Evolutionary conservation across 2,113 vertebrate species (phyloP).

Genomic region (Falcunculus frontatus): DNA sequence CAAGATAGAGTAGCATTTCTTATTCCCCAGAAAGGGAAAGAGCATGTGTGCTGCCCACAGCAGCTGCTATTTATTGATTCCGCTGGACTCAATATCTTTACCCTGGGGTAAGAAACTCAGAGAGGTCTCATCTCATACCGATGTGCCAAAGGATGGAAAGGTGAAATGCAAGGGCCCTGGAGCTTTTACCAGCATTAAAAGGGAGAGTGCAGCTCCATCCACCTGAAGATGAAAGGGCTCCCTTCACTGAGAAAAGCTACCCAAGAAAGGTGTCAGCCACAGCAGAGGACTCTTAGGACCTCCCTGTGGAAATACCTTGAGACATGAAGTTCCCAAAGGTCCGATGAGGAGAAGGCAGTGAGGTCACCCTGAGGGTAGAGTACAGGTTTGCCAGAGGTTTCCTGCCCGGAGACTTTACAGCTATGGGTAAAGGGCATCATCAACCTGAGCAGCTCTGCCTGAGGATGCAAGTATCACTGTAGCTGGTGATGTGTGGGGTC

Average conservation of each 20-base stretch:
- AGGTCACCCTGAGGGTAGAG: background rate
- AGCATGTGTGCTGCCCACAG: background rate
- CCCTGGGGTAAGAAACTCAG: background rate
- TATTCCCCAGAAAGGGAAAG: background rate
- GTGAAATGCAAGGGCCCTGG: background rate
- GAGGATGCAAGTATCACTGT: background rate
- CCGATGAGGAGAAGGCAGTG: fast-evolving
- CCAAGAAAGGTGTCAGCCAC: background rate
- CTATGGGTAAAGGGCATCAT: background rate
- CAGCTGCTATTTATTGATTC: background rate
- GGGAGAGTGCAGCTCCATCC: background rate
- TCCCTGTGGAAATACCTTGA: background rate
- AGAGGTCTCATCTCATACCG: background rate
- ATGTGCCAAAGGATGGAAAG: background rate
- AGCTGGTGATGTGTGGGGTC: background rate
- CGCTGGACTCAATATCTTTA: background rate
- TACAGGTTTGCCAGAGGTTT: background rate
- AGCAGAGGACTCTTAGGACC: background rate
- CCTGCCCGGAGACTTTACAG: background rate
- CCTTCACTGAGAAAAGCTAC: background rate
- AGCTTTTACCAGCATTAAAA: background rate
- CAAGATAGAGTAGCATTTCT: background rate
- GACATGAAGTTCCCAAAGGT: background rate
- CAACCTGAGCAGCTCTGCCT: background rate
- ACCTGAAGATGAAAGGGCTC: background rate